Percentiles rank a stretch among this genome's conserved stretches.
Evolutionary conservation across 2,113 vertebrate species (phyloP).

Genomic region (Daphoenositta chrysoptera): DNA sequence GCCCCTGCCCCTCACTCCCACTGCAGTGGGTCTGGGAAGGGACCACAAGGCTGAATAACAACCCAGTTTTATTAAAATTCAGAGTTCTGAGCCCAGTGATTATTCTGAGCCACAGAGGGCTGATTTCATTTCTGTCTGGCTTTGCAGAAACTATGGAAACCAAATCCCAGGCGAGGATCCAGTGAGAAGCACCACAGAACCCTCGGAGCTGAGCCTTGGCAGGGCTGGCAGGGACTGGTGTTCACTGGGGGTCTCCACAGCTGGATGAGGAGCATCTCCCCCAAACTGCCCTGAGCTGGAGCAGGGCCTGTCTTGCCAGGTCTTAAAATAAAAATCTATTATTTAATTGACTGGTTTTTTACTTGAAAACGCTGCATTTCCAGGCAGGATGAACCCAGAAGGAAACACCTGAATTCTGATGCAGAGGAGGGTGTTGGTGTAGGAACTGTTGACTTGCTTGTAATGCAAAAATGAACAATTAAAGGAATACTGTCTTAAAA

Average conservation of each 20-base stretch:
- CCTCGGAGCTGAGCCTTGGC: neutral
- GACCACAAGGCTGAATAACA: neutral
- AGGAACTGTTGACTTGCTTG: neutral
- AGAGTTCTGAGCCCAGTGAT: neutral
- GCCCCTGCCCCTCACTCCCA: neutral
- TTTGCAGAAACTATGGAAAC: neutral
- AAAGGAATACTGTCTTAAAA: neutral
- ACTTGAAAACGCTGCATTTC: neutral
- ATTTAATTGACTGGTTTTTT: neutral
- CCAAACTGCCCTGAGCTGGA: fast-evolving
- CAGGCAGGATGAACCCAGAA: neutral
- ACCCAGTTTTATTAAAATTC: neutral
- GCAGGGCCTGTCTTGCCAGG: neutral
- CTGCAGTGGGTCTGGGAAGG: neutral
- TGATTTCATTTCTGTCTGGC: neutral
- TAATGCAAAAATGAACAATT: neutral
- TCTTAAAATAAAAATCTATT: neutral
- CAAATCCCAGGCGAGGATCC: neutral
- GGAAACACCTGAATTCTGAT: neutral
- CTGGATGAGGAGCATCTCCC: neutral
- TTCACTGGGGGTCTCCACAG: neutral
- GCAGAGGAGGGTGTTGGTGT: neutral
- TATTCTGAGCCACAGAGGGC: neutral
- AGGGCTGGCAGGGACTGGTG: neutral
- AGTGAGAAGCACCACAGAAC: neutral